Conservation (phyloP, 2,888 invertebrate species). For the Syritta pipiens region DNA sequence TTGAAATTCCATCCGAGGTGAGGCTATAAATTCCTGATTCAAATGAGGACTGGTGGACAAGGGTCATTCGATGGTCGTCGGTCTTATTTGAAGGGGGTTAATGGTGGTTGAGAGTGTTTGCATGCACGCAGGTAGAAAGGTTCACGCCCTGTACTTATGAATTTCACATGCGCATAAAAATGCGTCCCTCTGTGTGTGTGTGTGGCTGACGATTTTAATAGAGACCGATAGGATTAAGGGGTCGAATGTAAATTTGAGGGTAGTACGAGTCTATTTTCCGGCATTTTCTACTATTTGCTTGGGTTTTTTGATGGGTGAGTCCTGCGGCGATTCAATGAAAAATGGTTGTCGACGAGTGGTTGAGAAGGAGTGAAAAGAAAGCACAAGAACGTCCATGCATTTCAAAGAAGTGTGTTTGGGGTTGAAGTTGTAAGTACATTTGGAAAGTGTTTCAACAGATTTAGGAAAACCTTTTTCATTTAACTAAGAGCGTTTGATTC, state of each 20-base stretch:
- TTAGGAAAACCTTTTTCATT: too few relatives aligned
- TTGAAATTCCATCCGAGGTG: not conserved
- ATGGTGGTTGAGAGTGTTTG: conserved; percentile 69
- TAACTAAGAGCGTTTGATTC: too few relatives aligned
- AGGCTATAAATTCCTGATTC: conserved; percentile 55
- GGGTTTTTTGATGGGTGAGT: conserved; percentile 10
- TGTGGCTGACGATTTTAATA: conserved; percentile 33
- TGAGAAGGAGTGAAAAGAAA: not conserved
- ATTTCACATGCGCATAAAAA: conserved; percentile 1
- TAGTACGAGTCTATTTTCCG: conserved; percentile 21
- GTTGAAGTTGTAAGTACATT: too few relatives aligned
- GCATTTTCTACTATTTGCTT: conserved; percentile 31
- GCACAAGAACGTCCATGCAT: not conserved
- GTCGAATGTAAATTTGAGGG: conserved; percentile 56
- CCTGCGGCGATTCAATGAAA: conserved; percentile 6
- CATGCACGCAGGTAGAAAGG: conserved; percentile 65
- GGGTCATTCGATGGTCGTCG: conserved; percentile 62
- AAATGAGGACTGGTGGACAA: conserved; percentile 61
- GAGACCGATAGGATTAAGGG: conserved; percentile 37
- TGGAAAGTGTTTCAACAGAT: too few relatives aligned
- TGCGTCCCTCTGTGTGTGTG: conserved; percentile 12
- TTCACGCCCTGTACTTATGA: conserved; percentile 64
- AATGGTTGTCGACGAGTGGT: conserved; percentile 36
- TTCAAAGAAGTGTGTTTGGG: not conserved
- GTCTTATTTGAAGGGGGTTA: conserved; percentile 63